A percentile compares a stretch with the other conserved stretches of the same genome.
Conservation (phyloP, 2,113 vertebrate species). For the Montifringilla adamsi region DNA sequence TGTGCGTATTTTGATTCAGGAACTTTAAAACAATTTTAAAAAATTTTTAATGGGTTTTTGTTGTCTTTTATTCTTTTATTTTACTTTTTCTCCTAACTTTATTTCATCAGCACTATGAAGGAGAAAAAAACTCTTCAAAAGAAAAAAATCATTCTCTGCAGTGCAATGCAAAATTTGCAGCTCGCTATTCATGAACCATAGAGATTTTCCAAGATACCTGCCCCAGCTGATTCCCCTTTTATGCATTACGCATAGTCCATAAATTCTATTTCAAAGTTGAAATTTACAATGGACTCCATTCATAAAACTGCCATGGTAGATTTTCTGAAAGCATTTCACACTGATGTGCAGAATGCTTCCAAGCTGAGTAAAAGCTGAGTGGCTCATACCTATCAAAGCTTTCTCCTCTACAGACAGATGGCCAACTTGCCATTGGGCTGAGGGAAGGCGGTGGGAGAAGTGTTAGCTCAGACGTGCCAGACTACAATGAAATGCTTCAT, state of each 20-base stretch:
- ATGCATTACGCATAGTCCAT: not conserved
- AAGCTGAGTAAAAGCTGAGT: slow-evolving; percentile 13
- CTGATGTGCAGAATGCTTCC: not conserved
- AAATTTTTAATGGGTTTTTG: not conserved
- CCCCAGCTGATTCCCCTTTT: not conserved
- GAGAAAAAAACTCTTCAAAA: not conserved
- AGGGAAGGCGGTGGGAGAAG: not conserved
- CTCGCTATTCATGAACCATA: not conserved
- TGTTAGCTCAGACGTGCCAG: not conserved
- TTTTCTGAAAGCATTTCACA: slow-evolving; percentile 44
- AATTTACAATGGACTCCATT: slow-evolving; percentile 46
- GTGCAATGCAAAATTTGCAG: not conserved
- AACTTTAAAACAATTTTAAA: not conserved
- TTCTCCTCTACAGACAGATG: not conserved
- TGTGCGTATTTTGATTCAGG: not conserved
- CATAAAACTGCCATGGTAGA: slow-evolving; percentile 10
- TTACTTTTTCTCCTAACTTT: not conserved
- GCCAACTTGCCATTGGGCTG: not conserved
- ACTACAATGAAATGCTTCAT: not conserved
- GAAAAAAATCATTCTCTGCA: not conserved
- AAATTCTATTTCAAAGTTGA: slow-evolving; percentile 24
- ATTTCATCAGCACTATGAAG: not conserved
- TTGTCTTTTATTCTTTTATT: not conserved
- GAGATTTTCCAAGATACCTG: not conserved
- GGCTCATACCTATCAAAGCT: slow-evolving; percentile 33